These are phyloP conservation scores for Platysteira castanea DNA, from an alignment of 2,113 vertebrate species.

Conservation along the genomic window DNA sequence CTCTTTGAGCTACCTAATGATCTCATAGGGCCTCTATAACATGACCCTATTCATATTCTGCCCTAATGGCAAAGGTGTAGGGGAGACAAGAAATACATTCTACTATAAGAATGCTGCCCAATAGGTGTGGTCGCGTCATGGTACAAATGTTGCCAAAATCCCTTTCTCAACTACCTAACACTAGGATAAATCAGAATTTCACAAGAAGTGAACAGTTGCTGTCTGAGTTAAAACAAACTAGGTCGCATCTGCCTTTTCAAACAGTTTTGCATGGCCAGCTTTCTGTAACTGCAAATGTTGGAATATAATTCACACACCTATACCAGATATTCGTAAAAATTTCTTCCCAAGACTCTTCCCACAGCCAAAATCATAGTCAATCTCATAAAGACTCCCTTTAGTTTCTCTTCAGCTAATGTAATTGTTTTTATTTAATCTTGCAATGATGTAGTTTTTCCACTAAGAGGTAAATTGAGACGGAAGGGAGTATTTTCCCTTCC, in stretches of 20 bases:
- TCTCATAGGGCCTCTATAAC: neutral
- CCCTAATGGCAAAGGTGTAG: neutral
- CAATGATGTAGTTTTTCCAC: slow-evolving; percentile 14
- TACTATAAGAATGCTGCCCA: neutral
- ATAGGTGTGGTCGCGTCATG: neutral
- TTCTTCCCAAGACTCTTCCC: neutral
- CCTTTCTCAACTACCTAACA: neutral
- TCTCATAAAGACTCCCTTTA: neutral
- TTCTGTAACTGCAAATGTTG: neutral
- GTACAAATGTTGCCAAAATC: neutral
- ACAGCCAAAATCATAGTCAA: neutral
- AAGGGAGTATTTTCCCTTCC: slow-evolving; percentile 15
- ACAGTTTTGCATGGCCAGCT: neutral
- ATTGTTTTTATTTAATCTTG: slow-evolving; percentile 27
- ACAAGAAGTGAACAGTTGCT: neutral
- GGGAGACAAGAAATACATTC: neutral
- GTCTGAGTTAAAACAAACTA: neutral
- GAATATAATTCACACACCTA: neutral
- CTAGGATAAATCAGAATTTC: neutral
- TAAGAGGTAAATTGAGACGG: neutral
- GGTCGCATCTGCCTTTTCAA: neutral
- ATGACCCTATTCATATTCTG: neutral
- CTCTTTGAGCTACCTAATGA: neutral
- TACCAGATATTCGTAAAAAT: neutral
- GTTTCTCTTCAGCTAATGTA: neutral